These are phyloP conservation scores for Poecilia gillii DNA, from an alignment of 2,797 vertebrate species.

Conservation along the genomic window DNA sequence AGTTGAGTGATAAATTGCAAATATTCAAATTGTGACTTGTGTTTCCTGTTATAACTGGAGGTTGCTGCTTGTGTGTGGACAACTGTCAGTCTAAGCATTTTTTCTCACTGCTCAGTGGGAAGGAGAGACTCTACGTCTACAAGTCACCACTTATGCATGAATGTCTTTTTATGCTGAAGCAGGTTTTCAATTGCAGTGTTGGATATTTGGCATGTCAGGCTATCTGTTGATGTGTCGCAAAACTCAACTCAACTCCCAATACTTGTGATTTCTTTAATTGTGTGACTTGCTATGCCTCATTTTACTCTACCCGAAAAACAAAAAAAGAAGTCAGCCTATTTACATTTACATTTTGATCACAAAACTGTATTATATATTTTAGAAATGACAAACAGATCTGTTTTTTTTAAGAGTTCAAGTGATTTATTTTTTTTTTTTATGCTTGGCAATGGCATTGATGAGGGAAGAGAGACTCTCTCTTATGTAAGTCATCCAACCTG, in stretches of 20 bases:
- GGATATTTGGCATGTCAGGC: background rate
- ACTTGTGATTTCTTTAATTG: background rate
- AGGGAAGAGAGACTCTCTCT: background rate
- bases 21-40: conserved; percentile 1
- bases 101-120: background rate
- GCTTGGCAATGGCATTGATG: background rate
- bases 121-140: background rate
- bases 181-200: background rate
- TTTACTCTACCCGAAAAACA: too few relatives aligned
- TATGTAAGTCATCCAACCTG: background rate
- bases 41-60: conserved; percentile 7
- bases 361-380: background rate
- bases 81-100: conserved; percentile 6
- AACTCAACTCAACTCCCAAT: background rate
- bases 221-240: background rate
- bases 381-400: background rate
- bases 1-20: conserved; percentile 22
- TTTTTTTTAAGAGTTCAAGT: background rate
- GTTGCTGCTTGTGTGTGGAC: background rate
- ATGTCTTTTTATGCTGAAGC: background rate
- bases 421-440: background rate
- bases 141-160: background rate
- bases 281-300: too few relatives aligned
- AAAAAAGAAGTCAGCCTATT: background rate
- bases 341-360: background rate